Evolutionary conservation across 2,797 vertebrate species (phyloP), one percentile per base, ranked within the genome.

Genomic region (Lithobates pipiens): DNA sequence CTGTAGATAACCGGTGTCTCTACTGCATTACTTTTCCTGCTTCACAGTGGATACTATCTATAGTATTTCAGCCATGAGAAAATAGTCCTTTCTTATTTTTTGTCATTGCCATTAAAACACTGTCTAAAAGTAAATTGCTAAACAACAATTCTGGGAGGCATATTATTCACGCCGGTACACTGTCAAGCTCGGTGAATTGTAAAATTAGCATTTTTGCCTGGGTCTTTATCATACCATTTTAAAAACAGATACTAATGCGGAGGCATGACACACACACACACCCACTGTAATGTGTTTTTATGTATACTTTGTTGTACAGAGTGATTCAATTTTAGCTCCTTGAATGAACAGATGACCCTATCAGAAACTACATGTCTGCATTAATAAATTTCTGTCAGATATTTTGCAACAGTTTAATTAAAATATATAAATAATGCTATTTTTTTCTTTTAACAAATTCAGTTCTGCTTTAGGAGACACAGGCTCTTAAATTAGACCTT

Each of bases 121-220:
- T 71, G 67, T 50, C 84, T 85, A 85, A 85, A 85, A 85, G 29
- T 85, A 80, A 75, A 85, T 85, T 80, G 69, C 54, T n/a, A 74
- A 77, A 76, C 42, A 76, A 69, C 71, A 80, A 85, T 77, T 80
- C 71, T 29, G 44, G n/a, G 16, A 21, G 84, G 57, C 18, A 54
- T 65, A 80, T 85, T 54, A 65, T 80, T 85, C 84, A 85, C 44
- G 13, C 57, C 15, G 2, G 71, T 67, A 65, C 32, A 80, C 71
- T 76, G 84, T 76, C 71, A 74, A 76, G 46, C 68, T 75, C 77
- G 32, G 32, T 76, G 61, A 80, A 80, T 75, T 80, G 77, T 70
- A 85, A 79, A 75, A 80, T 85, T 85, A 68, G 84, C 71, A 79
- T 65, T 73, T 84, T 36, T 77, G 36, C 63, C 69, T 78, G 25